A percentile compares a stretch with the other conserved stretches of the same genome.
Conservation (phyloP, 2,113 vertebrate species). For the Elaphurus davidianus region DNA sequence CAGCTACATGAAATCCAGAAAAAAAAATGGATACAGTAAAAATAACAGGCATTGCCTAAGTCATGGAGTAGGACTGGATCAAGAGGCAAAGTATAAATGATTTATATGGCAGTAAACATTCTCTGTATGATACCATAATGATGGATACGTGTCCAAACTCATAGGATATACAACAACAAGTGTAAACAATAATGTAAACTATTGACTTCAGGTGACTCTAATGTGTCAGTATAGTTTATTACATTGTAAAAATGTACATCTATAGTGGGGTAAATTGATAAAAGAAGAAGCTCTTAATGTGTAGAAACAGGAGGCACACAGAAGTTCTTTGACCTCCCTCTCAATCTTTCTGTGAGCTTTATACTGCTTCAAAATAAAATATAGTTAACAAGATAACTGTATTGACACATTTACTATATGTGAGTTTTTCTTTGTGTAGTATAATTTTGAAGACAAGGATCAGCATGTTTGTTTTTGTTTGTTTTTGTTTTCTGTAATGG, state of each 20-base stretch:
- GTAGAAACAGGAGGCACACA: not conserved
- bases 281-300: not conserved
- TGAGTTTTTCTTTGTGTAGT: not conserved
- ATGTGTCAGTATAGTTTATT: not conserved
- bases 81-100: not conserved
- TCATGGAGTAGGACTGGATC: too few relatives aligned
- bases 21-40: not conserved
- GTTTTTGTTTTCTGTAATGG: not conserved
- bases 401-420: not conserved
- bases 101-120: not conserved
- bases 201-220: not conserved
- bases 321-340: not conserved
- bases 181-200: not conserved
- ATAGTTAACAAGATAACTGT: not conserved
- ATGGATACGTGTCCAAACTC: not conserved
- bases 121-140: not conserved
- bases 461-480: not conserved
- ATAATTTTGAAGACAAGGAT: not conserved
- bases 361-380: not conserved
- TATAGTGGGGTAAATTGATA: not conserved
- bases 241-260: not conserved
- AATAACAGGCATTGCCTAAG: not conserved
- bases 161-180: not conserved
- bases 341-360: not conserved
- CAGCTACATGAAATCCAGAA: not conserved